Evolutionary conservation across 2,797 vertebrate genomes (phyloP), one percentile per base, ranked within the genome.

Genomic region (Amazona ochrocephala): DNA sequence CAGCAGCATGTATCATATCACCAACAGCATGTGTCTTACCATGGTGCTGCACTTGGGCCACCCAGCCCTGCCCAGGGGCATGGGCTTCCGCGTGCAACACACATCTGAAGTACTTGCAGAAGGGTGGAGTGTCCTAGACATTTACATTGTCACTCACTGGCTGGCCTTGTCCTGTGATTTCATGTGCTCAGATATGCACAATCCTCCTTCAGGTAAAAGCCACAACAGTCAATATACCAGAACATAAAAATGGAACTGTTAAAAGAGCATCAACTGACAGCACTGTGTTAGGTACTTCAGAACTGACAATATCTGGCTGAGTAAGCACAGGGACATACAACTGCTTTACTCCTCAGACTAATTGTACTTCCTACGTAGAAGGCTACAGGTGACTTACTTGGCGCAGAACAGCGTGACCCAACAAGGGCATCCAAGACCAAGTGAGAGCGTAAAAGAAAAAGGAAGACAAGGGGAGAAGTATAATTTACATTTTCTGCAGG

Each of bases 11-110:
- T 29, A 41, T 6, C 34, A 10, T 23, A n/a, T n/a, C 54, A 56
- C 32, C 47, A 17, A 37, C 62, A 58, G 30, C 47, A 54, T 5
- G 3, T 29, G 51, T 8, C 45, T 48, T 9, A 1, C 7, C 2
- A 7, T 0, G 0, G 60, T 0, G 0, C 47, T 15, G 51, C 5
- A 6, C 26, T 2, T 3, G 26, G 53, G 61, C 50, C 66, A 18
- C 44, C 15, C 8, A 10, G 51, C 45, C 65, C 60, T 26, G 45
- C 66, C 29, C 1, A 23, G 2, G 3, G 15, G 7, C 2, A 15
- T 0, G 3, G 64, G 18, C 10, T 7, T 11, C 3, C 7, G 10
- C 10, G 30, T 9, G 0, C 34, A n/a, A 7, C 21, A 14, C 8
- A 41, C 37, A 19, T 7, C 37, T 16, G 2, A 39, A 23, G n/a